A percentile compares a stretch with the other conserved stretches of the same genome.
Conservation (phyloP, 2,888 invertebrate species). For the Brachynemurus nebulosus region DNA sequence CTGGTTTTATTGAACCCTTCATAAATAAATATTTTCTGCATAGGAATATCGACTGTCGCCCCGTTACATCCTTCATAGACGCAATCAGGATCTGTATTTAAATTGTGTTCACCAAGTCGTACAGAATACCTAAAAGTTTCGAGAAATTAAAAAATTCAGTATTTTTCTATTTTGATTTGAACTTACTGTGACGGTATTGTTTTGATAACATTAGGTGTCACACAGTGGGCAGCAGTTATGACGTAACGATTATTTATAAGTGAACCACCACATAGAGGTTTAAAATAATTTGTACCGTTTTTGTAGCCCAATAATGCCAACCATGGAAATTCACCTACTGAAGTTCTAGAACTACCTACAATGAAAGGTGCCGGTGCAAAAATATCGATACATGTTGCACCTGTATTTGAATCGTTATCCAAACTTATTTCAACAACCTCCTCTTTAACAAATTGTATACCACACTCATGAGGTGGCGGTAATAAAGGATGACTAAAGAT, state of each 20-base stretch:
- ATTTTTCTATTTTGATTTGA: no score
- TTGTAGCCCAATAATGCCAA: slow-evolving; percentile 36
- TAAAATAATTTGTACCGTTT: slow-evolving; percentile 23
- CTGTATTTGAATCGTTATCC: no score
- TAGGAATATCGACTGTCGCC: slow-evolving; percentile 15
- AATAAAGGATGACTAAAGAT: no score
- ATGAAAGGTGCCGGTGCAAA: slow-evolving; percentile 24
- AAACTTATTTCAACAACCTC: no score
- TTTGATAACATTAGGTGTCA: slow-evolving; percentile 29
- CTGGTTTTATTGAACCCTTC: slow-evolving; percentile 16
- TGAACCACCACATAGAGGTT: slow-evolving; percentile 34
- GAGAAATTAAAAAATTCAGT: no score
- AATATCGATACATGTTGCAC: slow-evolving; percentile 22
- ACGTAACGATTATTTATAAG: slow-evolving; percentile 39
- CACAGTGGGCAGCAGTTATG: slow-evolving; percentile 41
- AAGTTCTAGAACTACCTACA: slow-evolving; percentile 29
- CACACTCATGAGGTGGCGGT: no score
- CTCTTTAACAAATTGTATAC: no score
- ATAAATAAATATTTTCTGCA: slow-evolving; percentile 19
- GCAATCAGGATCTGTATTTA: slow-evolving; percentile 44
- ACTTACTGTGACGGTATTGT: slow-evolving; percentile 33
- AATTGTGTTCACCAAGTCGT: slow-evolving; percentile 56
- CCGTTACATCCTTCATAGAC: neutral
- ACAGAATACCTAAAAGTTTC: no score
- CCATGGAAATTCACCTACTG: slow-evolving; percentile 41